Evolutionary conservation across 2,797 vertebrate genomes (phyloP), one percentile per base, ranked within the genome.

Genomic region (Tinamus major): DNA sequence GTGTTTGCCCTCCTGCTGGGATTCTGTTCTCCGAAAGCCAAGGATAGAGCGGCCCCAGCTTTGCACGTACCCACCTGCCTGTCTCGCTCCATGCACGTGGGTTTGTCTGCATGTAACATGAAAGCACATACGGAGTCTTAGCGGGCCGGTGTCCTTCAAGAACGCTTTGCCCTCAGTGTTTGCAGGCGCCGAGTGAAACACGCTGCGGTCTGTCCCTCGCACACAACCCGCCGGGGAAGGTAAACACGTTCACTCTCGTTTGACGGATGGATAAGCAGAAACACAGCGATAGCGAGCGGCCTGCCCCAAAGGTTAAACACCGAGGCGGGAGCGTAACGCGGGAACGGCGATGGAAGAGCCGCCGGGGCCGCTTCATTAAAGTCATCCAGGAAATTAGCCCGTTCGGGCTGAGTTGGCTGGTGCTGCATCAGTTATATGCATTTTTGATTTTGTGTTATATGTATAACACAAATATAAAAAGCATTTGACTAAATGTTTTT

Each of bases 191-290:
- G 59, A 76, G 49, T 44, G 74, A 93, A 95, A 81, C 76, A 27
- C 53, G 21, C n/a, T 1, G 11, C 1, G 2, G 42, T 72, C 49
- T 63, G 91, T 35, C 72, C 0, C 3, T 67, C 71, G 78, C 64
- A 46, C 90, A 93, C 91, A 94, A 79, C 88, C 77, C 92, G 78
- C 67, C 42, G 46, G 76, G 80, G 64, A 94, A 85, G 82, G 94
- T 87, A 90, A 92, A 90, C 94, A 95, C 70, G 90, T 77, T 95
- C 82, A 2, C 89, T 93, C 92, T 93, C 72, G 42, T 96, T 96
- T 96, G 92, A 94, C 95, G 96, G 96, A 94, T 89, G 89, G 93
- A 84, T 96, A 95, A 93, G 89, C 93, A 91, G 89, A 96, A 89
- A 96, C 89, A 95, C 76, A 70, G 90, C 89, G 87, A 89, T 92